Percentiles rank a stretch among this genome's conserved stretches.
Conservation (phyloP, 1,140 invertebrate genomes). For the Ostrea denselamellosa region DNA sequence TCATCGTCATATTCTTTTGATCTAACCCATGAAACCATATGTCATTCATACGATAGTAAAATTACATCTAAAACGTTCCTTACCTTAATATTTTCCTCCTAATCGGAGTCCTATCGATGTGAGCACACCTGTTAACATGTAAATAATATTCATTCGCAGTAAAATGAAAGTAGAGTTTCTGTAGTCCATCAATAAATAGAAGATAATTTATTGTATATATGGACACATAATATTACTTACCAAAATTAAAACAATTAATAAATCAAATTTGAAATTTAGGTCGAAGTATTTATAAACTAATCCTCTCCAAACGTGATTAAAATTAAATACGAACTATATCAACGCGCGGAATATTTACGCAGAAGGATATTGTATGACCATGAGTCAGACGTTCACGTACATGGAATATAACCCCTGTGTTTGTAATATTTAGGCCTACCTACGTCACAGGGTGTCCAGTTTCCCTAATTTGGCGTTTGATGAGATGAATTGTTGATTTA, state of each 20-base stretch:
- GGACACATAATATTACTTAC: neutral
- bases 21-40: too few species aligned
- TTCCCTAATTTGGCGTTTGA: slow-evolving; percentile 10
- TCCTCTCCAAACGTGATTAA: neutral
- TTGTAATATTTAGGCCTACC: neutral
- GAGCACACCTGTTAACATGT: neutral
- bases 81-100: neutral
- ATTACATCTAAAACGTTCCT: neutral
- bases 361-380: slow-evolving; percentile 1
- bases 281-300: neutral
- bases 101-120: too few species aligned
- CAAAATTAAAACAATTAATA: neutral
- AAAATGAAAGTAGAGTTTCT: slow-evolving; percentile 3
- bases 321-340: neutral
- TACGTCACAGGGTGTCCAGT: slow-evolving; percentile 27
- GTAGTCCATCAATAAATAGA: neutral
- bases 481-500: slow-evolving; percentile 23
- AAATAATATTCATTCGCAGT: slow-evolving; percentile 20
- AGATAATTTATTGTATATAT: neutral
- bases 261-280: neutral
- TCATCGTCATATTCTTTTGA: too few species aligned
- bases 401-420: neutral
- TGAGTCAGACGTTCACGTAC: slow-evolving; percentile 1
- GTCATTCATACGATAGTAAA: too few species aligned
- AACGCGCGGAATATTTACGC: slow-evolving; percentile 26